Percentiles rank a stretch among this genome's conserved stretches.
phyloP scores from a whole-genome alignment of 2,888 invertebrate species.

The Spodoptera exigua region DNA sequence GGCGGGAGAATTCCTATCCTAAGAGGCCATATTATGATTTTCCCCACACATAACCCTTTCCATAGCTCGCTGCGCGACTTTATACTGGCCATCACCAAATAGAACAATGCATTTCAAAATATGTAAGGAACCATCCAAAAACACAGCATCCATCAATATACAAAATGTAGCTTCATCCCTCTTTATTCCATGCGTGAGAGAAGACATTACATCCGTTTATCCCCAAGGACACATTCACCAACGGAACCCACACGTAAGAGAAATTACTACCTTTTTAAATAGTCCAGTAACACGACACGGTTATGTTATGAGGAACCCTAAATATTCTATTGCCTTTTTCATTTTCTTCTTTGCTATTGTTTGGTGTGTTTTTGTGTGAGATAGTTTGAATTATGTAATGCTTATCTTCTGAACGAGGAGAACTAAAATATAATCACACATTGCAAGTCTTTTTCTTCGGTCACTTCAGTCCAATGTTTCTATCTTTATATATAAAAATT shows the following conservation, averaged over 20 bases:
- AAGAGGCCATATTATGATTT: too few species aligned
- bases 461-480: too few species aligned
- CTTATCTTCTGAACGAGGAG: too few species aligned
- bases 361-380: conserved; percentile 2
- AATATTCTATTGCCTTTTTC: conserved; percentile 20
- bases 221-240: conserved; percentile 49
- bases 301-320: conserved; percentile 10
- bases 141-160: conserved; percentile 50
- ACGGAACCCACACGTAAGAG: conserved; percentile 40
- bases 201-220: conserved; percentile 45
- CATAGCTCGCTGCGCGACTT: too few species aligned
- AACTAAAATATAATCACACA: too few species aligned
- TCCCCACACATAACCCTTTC: too few species aligned
- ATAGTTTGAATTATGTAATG: too few species aligned
- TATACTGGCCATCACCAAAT: too few species aligned
- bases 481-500: too few species aligned
- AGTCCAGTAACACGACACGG: conserved; percentile 38
- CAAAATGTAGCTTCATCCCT: conserved; percentile 47
- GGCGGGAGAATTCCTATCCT: too few species aligned
- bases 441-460: too few species aligned
- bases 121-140: conserved; percentile 19
- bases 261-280: conserved; percentile 52
- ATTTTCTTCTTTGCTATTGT: conserved; percentile 11
- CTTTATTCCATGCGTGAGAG: conserved; percentile 49
- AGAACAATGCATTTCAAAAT: too few species aligned